A percentile compares a stretch with the other conserved stretches of the same genome.
phyloP scores from a whole-genome alignment of 30 jellyfish, hydroid and myxozoan species.

The Aurelia sp. region DNA sequence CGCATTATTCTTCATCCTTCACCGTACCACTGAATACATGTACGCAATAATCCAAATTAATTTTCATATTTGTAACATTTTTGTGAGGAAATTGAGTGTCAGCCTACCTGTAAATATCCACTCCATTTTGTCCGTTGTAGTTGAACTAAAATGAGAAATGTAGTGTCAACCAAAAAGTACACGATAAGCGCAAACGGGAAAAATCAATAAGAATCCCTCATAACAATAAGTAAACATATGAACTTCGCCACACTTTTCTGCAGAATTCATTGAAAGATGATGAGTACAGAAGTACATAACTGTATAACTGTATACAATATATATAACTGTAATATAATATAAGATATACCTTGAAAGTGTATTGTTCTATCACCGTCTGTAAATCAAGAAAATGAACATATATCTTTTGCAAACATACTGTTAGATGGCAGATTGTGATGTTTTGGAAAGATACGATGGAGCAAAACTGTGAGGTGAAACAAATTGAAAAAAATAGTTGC shows the following conservation, averaged over 20 bases:
- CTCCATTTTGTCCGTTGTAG: constrained; percentile 76
- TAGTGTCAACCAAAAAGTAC: no score
- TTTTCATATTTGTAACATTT: not conserved
- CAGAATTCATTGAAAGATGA: not conserved
- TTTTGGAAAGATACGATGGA: no score
- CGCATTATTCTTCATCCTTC: no score
- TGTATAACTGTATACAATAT: no score
- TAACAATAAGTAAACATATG: not conserved
- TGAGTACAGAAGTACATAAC: not conserved
- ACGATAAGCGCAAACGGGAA: not conserved
- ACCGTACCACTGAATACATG: not conserved
- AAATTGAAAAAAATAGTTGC: no score
- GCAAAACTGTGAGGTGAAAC: no score
- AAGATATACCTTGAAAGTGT: constrained; percentile 81
- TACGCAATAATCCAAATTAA: not conserved
- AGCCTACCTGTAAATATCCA: constrained; percentile 82
- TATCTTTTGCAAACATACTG: no score
- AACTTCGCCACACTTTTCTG: not conserved
- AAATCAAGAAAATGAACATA: not conserved
- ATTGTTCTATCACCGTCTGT: constrained; percentile 89
- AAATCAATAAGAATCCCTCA: no score
- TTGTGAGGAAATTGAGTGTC: not conserved
- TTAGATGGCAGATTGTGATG: no score
- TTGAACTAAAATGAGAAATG: constrained; percentile 51
- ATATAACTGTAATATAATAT: no score